Evolutionary conservation across 2,797 vertebrate genomes (phyloP).

Genomic region (Morus bassanus): DNA sequence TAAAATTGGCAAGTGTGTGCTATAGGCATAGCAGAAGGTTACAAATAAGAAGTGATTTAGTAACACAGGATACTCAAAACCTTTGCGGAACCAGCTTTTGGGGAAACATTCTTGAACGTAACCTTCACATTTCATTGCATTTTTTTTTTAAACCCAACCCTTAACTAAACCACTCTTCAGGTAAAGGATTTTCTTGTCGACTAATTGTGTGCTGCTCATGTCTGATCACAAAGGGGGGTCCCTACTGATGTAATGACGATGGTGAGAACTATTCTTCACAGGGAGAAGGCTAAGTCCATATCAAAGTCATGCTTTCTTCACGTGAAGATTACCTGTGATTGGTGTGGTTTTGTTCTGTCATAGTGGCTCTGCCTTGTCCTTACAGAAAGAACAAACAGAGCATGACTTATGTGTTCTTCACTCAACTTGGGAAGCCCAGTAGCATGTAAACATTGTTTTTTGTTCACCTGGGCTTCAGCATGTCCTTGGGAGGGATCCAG

Average conservation of each 20-base stretch:
- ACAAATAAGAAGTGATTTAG: background rate
- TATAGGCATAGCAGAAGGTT: background rate
- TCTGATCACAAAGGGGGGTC: background rate
- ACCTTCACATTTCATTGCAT: background rate
- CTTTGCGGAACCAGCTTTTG: background rate
- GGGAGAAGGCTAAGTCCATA: background rate
- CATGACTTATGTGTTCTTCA: background rate
- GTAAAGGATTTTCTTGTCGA: background rate
- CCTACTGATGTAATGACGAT: background rate
- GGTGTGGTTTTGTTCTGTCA: background rate
- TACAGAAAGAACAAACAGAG: background rate
- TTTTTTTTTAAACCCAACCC: background rate
- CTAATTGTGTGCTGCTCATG: background rate
- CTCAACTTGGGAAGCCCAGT: rapidly evolving
- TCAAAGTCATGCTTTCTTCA: background rate
- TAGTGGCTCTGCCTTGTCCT: background rate
- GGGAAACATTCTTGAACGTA: background rate
- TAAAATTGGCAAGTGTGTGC: background rate
- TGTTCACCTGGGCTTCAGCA: background rate
- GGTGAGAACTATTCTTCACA: background rate
- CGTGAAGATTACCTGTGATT: background rate
- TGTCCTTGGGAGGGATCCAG: background rate
- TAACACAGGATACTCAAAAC: background rate
- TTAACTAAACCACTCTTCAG: background rate
- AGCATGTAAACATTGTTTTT: background rate